Base-by-base conservation (phyloP, 2,113 vertebrate genomes). In the Monopterus albus region DNA sequence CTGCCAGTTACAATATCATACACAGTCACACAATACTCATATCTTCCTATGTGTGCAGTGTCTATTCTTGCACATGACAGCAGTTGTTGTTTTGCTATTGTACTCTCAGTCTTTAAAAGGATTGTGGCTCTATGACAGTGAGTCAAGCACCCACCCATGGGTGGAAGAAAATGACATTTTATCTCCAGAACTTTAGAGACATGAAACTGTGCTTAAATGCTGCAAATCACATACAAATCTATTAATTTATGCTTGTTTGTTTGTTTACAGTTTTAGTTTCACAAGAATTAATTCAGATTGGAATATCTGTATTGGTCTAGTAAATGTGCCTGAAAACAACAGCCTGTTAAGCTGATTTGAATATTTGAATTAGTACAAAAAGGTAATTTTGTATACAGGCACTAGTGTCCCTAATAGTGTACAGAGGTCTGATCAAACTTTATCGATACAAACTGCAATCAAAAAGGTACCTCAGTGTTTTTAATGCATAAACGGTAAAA, bases 101-200 rank as follows among this genome's bases (percentile, higher is more conserved):
- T 10, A 23, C 51, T 78, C 23, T 49, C 67, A 76, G 72, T 89
- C 83, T 67, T 84, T 76, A 84, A 58, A 68, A 61, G 60, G 60
- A 51, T 42, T 69, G 75, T 35, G 5, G 57, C 56, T 76, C 20
- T 39, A 14, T 63, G 56, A 56, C 57, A 67, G 29, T 45, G 59
- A 83, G 53, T 81, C 51, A 71, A 75, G 52, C 52, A 60, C 31
- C 62, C 52, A 60, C 31, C 62, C 28, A 51, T 10, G 65, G 56
- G 69, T 57, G 62, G 36, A 55, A 51, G 36, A 70, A 78, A 63
- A 58, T 0, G 7, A 56, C 66, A 56, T 46, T 43, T 38, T 2
- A 46, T 64, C 57, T 64, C 31, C 31, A 45, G n/a, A 23, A 45
- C 21, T 63, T 58, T 35, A 29, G 29, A 77, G 21, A 50, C 43